Evolutionary conservation across 2,113 vertebrate species (phyloP).

Genomic region (Oreochromis spilurus): DNA sequence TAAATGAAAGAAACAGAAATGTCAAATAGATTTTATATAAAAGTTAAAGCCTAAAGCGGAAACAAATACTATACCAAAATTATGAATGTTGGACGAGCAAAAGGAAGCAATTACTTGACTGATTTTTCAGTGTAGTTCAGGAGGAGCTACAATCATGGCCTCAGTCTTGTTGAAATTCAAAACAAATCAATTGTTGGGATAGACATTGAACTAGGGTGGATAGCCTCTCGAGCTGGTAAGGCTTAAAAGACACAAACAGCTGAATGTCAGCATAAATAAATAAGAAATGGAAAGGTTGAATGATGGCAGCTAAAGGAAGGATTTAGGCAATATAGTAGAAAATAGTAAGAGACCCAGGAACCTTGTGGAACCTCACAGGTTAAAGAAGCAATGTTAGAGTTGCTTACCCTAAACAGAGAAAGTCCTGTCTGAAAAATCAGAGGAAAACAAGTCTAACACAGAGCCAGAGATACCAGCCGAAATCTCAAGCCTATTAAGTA

Average conservation of each 20-base stretch:
- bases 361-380: background rate
- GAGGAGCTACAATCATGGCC: background rate
- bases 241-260: background rate
- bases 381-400: background rate
- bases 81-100: background rate
- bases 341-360: background rate
- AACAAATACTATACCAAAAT: background rate
- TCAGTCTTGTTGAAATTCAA: background rate
- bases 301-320: accelerated
- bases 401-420: background rate
- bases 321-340: background rate
- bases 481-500: background rate
- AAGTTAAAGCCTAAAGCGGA: background rate
- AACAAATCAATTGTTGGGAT: background rate
- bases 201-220: too few species aligned
- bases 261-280: background rate
- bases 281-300: background rate
- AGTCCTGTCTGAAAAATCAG: background rate
- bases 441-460: background rate
- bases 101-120: background rate
- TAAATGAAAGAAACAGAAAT: background rate
- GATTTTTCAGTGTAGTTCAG: background rate
- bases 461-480: background rate
- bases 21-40: background rate
- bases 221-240: background rate